Percentiles rank a stretch among this genome's conserved stretches.
Evolutionary conservation across 2,797 vertebrate genomes (phyloP).

Genomic region (Gambelia wislizenii): DNA sequence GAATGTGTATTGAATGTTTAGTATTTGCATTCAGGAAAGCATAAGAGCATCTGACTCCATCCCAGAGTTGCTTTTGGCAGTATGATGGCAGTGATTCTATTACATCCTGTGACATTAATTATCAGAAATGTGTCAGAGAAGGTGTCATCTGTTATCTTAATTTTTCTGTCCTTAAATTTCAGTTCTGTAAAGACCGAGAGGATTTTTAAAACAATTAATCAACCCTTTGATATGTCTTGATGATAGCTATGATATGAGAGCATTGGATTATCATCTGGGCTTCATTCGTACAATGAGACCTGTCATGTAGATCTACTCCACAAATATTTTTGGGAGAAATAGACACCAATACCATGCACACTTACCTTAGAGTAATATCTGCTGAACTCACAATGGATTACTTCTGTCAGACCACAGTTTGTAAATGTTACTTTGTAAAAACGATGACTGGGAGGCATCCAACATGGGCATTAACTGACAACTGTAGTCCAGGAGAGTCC

Average conservation of each 20-base stretch:
- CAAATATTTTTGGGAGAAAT: neutral
- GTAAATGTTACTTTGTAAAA: too few relatives aligned
- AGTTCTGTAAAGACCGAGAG: neutral
- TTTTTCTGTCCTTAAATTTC: slow-evolving; percentile 12
- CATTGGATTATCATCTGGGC: neutral
- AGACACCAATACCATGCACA: neutral
- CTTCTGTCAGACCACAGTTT: neutral
- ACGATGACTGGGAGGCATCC: too few relatives aligned
- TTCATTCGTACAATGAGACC: neutral
- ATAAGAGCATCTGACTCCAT: slow-evolving; percentile 21
- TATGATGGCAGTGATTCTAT: neutral
- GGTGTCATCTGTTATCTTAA: neutral
- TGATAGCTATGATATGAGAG: neutral
- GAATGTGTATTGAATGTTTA: neutral
- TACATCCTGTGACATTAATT: slow-evolving; percentile 28
- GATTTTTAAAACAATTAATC: neutral
- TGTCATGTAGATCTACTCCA: neutral
- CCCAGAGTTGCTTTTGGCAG: neutral
- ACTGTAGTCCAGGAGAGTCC: too few relatives aligned
- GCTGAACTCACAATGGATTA: neutral
- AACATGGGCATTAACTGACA: too few relatives aligned
- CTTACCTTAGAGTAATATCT: neutral
- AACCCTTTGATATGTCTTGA: neutral
- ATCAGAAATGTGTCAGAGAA: slow-evolving; percentile 20
- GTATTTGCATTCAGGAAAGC: slow-evolving; percentile 9